phyloP scores from a whole-genome alignment of 2,113 vertebrate genomes.

The Danio rerio region GRCz12tu NC_133181.1:10967501-10968000 shows the following conservation, averaged over 20 bases:
- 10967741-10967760: background rate
- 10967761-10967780: background rate
- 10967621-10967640: background rate
- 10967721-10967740: background rate
- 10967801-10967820: background rate
- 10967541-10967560: too few species aligned
- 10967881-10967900: constrained; percentile 57
- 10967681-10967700: background rate
- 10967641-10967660: background rate
- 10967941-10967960: constrained; percentile 93
- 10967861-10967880: background rate
- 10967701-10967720: background rate
- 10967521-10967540: too few species aligned
- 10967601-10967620: background rate
- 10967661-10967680: background rate
- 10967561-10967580: too few species aligned
- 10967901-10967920: constrained; percentile 62
- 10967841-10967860: background rate
- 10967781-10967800: background rate
- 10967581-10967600: background rate
- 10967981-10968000: constrained; percentile 90
- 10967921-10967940: constrained; percentile 87
- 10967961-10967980: constrained; percentile 94
- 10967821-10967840: background rate
- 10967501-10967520: too few species aligned